A percentile compares a stretch with the other conserved stretches of the same genome.
Evolutionary conservation across 2,113 vertebrate genomes (phyloP).

Genomic region (Poicephalus meyeri): DNA sequence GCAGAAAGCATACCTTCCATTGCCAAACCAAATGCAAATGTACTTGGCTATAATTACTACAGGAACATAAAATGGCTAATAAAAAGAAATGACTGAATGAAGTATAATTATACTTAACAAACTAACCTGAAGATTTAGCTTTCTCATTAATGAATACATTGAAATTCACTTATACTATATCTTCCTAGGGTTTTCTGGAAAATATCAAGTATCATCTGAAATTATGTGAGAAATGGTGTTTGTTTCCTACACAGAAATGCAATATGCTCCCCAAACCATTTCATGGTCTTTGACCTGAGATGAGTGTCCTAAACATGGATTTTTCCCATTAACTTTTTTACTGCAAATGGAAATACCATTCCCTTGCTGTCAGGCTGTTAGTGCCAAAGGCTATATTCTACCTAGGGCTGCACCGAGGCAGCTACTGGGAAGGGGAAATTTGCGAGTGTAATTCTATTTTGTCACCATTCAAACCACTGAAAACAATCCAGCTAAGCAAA

Average conservation of each 20-base stretch:
- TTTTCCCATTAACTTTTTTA: slow-evolving; percentile 37
- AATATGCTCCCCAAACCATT: not conserved
- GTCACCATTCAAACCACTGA: not conserved
- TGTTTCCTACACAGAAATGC: not conserved
- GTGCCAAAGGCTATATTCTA: slow-evolving; percentile 17
- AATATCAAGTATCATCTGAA: not conserved
- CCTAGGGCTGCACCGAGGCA: not conserved
- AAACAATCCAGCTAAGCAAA: not conserved
- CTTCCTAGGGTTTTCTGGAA: not conserved
- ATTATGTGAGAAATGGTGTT: not conserved
- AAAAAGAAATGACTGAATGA: slow-evolving; percentile 24
- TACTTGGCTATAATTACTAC: not conserved
- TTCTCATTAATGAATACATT: not conserved
- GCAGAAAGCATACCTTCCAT: not conserved
- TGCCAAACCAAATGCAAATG: not conserved
- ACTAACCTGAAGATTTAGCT: not conserved
- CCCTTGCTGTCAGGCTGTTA: not conserved
- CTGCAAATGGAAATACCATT: not conserved
- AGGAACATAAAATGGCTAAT: not conserved
- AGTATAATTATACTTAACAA: not conserved
- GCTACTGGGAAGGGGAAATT: not conserved
- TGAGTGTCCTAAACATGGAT: not conserved
- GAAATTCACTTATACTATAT: not conserved
- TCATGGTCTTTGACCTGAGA: not conserved
- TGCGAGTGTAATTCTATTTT: slow-evolving; percentile 32